Evolutionary conservation across 2,797 vertebrate genomes (phyloP).

Genomic region (Poeciliopsis infans): DNA sequence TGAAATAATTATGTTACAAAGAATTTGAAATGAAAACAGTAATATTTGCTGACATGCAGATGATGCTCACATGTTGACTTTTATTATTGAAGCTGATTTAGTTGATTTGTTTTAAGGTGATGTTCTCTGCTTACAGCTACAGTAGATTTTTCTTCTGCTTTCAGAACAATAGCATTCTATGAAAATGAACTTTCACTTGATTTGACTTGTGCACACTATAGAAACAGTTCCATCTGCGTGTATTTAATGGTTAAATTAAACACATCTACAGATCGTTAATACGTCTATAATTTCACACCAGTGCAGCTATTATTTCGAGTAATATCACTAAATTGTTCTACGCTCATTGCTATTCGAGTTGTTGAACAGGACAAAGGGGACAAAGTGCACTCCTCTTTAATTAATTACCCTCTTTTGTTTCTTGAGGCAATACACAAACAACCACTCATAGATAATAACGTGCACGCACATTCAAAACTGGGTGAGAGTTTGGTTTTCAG

Average conservation of each 20-base stretch:
- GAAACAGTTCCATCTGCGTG: slow-evolving; percentile 23
- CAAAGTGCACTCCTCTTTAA: slow-evolving; percentile 77
- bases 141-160: neutral
- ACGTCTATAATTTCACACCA: slow-evolving; percentile 42
- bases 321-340: slow-evolving; percentile 68
- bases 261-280: slow-evolving; percentile 47
- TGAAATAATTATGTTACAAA: neutral
- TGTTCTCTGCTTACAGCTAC: neutral
- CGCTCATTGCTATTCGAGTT: slow-evolving; percentile 62
- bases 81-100: neutral
- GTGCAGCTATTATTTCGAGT: slow-evolving; percentile 60
- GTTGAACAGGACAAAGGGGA: slow-evolving; percentile 71
- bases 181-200: neutral
- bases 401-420: slow-evolving; percentile 80
- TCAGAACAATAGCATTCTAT: neutral
- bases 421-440: slow-evolving; percentile 56
- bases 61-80: neutral
- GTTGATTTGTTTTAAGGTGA: neutral
- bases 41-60: neutral
- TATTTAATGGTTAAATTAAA: slow-evolving; percentile 35
- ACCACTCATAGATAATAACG: slow-evolving; percentile 33
- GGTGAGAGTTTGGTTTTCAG: slow-evolving; percentile 64
- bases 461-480: slow-evolving; percentile 40
- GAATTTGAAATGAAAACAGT: neutral
- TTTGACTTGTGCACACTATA: neutral